Base-by-base conservation (phyloP, 1,140 invertebrate genomes). In the Penaeus indicus region DNA sequence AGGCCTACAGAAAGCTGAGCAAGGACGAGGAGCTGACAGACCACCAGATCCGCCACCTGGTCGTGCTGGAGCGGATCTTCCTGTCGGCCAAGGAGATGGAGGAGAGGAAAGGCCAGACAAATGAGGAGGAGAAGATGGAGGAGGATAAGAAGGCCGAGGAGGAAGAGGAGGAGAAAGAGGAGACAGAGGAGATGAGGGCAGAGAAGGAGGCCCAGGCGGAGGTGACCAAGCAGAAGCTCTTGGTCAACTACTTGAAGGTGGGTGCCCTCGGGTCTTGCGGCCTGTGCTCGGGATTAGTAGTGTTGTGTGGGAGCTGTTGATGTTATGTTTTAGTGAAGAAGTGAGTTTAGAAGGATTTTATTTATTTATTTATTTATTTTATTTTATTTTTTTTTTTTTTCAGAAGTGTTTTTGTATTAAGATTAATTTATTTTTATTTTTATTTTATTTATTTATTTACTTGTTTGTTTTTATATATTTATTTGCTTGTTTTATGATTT, bases 51-150 rank as follows among this genome's bases (percentile, higher is more conserved):
- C 87, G 75, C 32, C 54, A 81, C 60, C 79, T 89, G 27, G 87
- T 84, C 13, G 81, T 90, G n/a, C 63, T 90, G 25, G 47, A 89
- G 38, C 84, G 90, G n/a, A 86, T 90, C 11, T 90, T 90, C 61
- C 25, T 84, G 25, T 89, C 90, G 11, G 81, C 84, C n/a, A 85
- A 94, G 79, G 92, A 95, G 91, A 92, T 96, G 3, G 93, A 94
- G 77, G 92, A 94, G 87, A 94, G 92, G 93, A 85, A 93, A 93
- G 69, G 95, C 95, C 90, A 93, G 93, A 72, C 92, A 95, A 90
- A 92, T 94, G 83, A 90, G 95, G 8, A 93, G 92, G 13, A 93
- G 32, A 72, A 81, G 22, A 63, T n/a, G 18, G 75, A 78, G 2
- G 84, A 67, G 18, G 88, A 88, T 69, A 91, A 92, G 61, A 88